Evolutionary conservation across 1,140 invertebrate genomes (phyloP), one percentile per base, ranked within the genome.

Genomic region (Drosophila melanica): DNA sequence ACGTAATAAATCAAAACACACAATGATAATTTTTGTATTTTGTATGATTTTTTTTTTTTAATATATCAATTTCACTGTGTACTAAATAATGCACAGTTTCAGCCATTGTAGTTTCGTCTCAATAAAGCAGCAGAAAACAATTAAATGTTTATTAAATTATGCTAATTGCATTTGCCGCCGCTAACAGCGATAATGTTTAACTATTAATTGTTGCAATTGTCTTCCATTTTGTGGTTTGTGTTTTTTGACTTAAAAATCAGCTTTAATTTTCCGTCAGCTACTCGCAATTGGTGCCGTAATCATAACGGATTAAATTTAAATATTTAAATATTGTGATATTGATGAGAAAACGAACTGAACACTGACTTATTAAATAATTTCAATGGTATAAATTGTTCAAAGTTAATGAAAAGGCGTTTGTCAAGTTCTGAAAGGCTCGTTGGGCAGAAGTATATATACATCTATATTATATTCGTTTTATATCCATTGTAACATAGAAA

Each of bases 401-500:
- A 27, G 14, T 39, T 3, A 3, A 10, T 35, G 1, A 10, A 35
- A 35, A 18, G 18, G 9, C 30, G 35, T 18, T 20, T 23, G 27
- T 7, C 55, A 59, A 69, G 66, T 58, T 50, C 50, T 60, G 45
- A 44, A 51, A 58, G 20, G 7, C 48, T 23, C 23, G 20, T 42
- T 23, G 55, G 23, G 45, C 33, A 18, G 12, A 27, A 41, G 27
- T 35, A 33, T 47, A 48, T 47, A n/a, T 39, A 4, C n/a, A 18
- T 57, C 30, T 67, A 16, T 67, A 14, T 47, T 9, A 11, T 44
- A 70, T 35, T 54, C 16, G 18, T 47, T 66, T 59, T 57, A 65
- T 41, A 66, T 79, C 11, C 57, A 66, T 44, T 51, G 72, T 78
- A 89, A 85, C 76, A 78, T 75, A 75, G 84, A 90, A 78, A 79